Percentiles rank a stretch among this genome's conserved stretches.
These are phyloP conservation scores for Adelosebastes latens DNA, from an alignment of 2,797 vertebrate species.

Conservation along the genomic window DNA sequence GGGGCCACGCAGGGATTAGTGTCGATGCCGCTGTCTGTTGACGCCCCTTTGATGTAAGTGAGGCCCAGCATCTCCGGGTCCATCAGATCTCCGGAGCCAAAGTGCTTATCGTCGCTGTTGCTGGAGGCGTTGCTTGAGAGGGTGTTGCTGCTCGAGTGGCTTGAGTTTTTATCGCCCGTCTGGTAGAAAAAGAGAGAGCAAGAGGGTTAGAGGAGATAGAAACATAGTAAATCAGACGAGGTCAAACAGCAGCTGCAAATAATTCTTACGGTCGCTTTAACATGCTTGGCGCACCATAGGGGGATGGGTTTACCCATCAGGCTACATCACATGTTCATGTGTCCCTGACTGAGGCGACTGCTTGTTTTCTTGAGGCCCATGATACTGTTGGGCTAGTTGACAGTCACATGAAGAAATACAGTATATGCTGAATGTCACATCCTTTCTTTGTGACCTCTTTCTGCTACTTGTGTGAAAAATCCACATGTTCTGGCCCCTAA, in stretches of 20 bases:
- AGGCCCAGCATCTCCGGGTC: slow-evolving; percentile 93
- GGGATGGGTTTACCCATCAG: slow-evolving; percentile 27
- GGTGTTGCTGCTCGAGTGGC: slow-evolving; percentile 96
- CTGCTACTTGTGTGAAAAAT: background rate
- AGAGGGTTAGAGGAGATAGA: slow-evolving; percentile 18
- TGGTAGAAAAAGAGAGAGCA: slow-evolving; percentile 52
- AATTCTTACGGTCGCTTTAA: slow-evolving; percentile 40
- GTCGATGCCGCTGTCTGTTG: slow-evolving; percentile 96
- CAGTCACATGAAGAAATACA: slow-evolving; percentile 2
- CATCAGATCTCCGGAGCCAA: slow-evolving; percentile 94
- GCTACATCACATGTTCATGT: slow-evolving; percentile 18
- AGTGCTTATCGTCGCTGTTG: slow-evolving; percentile 96
- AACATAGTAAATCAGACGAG: slow-evolving; percentile 33
- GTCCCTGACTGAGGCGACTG: slow-evolving; percentile 21
- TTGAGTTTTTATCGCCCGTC: slow-evolving; percentile 93
- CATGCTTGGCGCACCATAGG: background rate
- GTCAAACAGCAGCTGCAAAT: slow-evolving; percentile 47
- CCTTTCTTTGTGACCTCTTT: background rate
- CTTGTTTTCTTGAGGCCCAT: slow-evolving; percentile 17
- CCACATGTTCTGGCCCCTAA: background rate
- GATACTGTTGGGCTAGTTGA: background rate
- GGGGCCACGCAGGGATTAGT: slow-evolving; percentile 90
- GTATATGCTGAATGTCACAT: slow-evolving; percentile 1
- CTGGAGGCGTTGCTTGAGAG: slow-evolving; percentile 94
- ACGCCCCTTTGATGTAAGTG: slow-evolving; percentile 95